Base-by-base conservation (phyloP, 2,888 invertebrate species). In the Cataglyphis rosenhaueri region DNA sequence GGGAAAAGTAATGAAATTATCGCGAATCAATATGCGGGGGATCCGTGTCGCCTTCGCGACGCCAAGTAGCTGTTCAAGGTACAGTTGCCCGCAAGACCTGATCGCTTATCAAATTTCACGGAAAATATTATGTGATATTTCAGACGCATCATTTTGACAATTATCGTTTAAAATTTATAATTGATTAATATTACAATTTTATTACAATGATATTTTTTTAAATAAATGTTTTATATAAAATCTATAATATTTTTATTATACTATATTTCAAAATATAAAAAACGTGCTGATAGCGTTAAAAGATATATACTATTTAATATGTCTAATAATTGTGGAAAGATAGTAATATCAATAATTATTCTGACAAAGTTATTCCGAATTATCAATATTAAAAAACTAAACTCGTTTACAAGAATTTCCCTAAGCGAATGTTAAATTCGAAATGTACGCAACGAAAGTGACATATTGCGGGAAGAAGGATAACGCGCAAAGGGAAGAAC, bases 1-100 rank as follows among this genome's bases (percentile, higher is more conserved):
- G 78, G 83, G 64, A 90, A 84, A 87, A 90, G 87, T 89, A 90
- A 90, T 90, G 90, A 89, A 89, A 90, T 89, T 89, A 89, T 89
- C 89, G 89, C 84, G 85, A 89, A 90, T 89, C 89, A 89, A 89
- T 90, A 89, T 89, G 89, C 90, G 81, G 81, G 59, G 84, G 86
- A 89, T 86, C 90, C 85, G 85, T 84, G 88, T 87, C 82, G 82
- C 85, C 62, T 38, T 59, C 71, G 44, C 71, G 70, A 78, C 44
- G 82, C 86, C 65, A 73, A 84, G 85, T 84, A 83, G 84, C 78
- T 81, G 85, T 86, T 87, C 88, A 82, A 81, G 82, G 89, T 89
- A 89, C 89, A 89, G 89, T 87, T 88, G 41, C 73, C 64, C 68
- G 70, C 90, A 89, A 89, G 84, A 89, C 87, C 85, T 66, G 32